Conservation (phyloP, 2,797 vertebrate species). For the Lagodon rhomboides region DNA sequence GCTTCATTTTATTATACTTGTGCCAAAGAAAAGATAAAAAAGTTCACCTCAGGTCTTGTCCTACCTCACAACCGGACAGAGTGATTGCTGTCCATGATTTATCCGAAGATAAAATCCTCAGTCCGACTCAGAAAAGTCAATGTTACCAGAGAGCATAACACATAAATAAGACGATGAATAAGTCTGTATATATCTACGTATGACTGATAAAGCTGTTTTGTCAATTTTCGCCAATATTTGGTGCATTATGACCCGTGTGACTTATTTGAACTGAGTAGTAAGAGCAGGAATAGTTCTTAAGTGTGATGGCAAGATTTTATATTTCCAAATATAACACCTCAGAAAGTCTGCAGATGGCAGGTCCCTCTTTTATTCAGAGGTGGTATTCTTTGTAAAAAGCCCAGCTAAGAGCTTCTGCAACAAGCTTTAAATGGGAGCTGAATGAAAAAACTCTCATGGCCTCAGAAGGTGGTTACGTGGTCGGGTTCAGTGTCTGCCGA, state of each 20-base stretch:
- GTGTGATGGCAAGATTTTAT: constrained; percentile 32
- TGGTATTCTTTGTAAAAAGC: constrained; percentile 45
- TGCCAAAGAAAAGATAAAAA: not conserved
- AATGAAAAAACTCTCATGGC: constrained; percentile 24
- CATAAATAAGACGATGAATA: not conserved
- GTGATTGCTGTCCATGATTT: not conserved
- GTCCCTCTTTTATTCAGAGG: constrained; percentile 37
- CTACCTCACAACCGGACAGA: not conserved
- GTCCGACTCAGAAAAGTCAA: not conserved
- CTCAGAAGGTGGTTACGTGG: constrained; percentile 10
- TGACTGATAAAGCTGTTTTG: not conserved
- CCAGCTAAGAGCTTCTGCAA: constrained; percentile 39
- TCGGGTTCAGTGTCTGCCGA: constrained; percentile 21
- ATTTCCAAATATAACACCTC: constrained; percentile 44
- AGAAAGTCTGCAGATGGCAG: constrained; percentile 27
- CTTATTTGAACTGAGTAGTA: not conserved
- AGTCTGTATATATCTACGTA: not conserved
- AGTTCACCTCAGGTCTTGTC: not conserved
- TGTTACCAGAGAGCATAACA: not conserved
- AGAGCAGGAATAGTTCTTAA: constrained; percentile 9
- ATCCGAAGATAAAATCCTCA: not conserved
- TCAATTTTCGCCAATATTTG: not conserved
- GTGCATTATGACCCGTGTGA: not conserved
- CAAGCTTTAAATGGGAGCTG: constrained; percentile 49
- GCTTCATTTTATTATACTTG: no score